Evolutionary conservation across 1,140 invertebrate genomes (phyloP), one percentile per base, ranked within the genome.

Genomic region (Apis cerana): DNA sequence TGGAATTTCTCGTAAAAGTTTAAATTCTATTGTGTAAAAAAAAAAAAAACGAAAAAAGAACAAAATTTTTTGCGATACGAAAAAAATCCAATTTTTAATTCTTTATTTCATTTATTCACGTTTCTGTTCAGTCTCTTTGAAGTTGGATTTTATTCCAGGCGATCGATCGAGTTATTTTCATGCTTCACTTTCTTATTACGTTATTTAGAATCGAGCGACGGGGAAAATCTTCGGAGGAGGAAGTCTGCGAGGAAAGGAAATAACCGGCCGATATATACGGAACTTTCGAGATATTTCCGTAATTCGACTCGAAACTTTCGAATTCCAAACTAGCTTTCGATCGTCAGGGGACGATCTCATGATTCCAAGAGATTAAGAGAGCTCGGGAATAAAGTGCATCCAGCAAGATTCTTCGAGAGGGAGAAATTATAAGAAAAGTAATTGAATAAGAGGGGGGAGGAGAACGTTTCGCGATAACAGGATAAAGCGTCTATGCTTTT

Each of bases 241-340:
- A 67, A 11, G 19, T 67, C 27, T 9, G 61, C 27, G 12, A 67
- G 64, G 43, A 67, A 67, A 67, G 64, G 64, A 67, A 43, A 67
- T 21, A 43, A 33, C 21, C 33, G 64, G 33, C 10, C 33, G 33
- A 43, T 43, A 43, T 67, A 43, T 67, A 67, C 64, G 27, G 64
- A 67, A 67, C 33, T 67, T 33, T 67, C 64, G 2, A 67, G 64
- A 67, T 67, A 67, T 67, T 67, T 67, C 64, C 64, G 64, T 67
- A 67, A 67, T 67, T 67, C 64, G 64, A 67, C 64, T 67, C 43
- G 64, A 33, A 67, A 67, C 64, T 67, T 67, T 17, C 64, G 64
- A 67, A 67, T 67, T 67, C 11, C 64, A 67, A 67, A 67, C 64
- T 67, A 67, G 64, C 64, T 67, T 67, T 21, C 33, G 64, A 67